Percentiles rank a stretch among this genome's conserved stretches.
Evolutionary conservation across 2,113 vertebrate genomes (phyloP).

Genomic region (Epinephelus moara): DNA sequence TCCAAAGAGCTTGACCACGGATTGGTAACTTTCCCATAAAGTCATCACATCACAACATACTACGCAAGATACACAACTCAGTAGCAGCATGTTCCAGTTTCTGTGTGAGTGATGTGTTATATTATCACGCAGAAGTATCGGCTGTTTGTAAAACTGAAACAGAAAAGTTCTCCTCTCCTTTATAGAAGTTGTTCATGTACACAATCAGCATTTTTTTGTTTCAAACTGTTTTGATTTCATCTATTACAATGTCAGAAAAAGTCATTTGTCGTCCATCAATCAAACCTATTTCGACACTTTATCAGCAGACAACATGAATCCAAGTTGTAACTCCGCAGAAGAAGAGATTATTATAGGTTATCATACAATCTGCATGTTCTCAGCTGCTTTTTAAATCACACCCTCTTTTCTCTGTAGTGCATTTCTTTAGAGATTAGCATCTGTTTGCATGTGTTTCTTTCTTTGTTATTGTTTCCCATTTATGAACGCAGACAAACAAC

Average conservation of each 20-base stretch:
- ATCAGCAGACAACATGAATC: too few relatives aligned
- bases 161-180: background rate
- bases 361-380: background rate
- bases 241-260: background rate
- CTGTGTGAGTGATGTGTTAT: background rate
- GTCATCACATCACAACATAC: background rate
- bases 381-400: background rate
- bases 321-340: background rate
- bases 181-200: too few relatives aligned
- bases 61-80: background rate
- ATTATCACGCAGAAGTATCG: background rate
- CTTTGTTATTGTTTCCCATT: background rate
- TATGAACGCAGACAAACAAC: background rate
- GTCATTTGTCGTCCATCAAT: too few relatives aligned
- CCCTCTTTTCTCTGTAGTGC: background rate
- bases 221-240: background rate
- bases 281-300: too few relatives aligned
- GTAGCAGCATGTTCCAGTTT: background rate
- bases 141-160: background rate
- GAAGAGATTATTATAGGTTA: background rate
- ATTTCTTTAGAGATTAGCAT: background rate
- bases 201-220: too few relatives aligned
- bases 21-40: conserved; percentile 7
- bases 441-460: background rate
- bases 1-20: conserved; percentile 9